A percentile compares a stretch with the other conserved stretches of the same genome.
phyloP scores from a whole-genome alignment of 92 coral and sea anemone genomes.

The Epizoanthus illoricatus region DNA sequence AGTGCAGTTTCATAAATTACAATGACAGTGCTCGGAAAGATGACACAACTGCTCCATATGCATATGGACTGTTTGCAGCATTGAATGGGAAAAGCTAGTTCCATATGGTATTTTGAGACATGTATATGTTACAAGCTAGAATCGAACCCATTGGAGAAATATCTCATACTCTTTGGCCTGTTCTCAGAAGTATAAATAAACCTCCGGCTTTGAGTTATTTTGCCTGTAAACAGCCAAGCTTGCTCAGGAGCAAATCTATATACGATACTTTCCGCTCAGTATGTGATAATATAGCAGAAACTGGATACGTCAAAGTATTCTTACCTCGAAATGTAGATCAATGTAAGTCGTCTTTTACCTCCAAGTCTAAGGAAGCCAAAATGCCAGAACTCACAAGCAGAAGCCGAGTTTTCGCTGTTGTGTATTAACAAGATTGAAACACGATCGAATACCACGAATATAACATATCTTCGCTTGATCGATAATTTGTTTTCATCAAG shows the following conservation, averaged over 20 bases:
- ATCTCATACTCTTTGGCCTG: background rate
- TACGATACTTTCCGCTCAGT: background rate
- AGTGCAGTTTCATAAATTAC: no score
- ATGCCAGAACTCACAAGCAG: background rate
- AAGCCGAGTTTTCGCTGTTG: background rate
- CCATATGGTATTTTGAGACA: no score
- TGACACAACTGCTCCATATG: no score
- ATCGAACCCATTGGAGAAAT: no score
- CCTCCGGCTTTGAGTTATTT: background rate
- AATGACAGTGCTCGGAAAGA: no score
- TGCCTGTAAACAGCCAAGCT: background rate
- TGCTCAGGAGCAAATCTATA: background rate
- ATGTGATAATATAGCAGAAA: background rate
- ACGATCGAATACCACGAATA: slow-evolving; percentile 6
- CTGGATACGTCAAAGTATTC: background rate
- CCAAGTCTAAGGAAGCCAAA: background rate
- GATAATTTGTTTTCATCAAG: slow-evolving; percentile 35
- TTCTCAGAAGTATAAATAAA: background rate
- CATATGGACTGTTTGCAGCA: no score
- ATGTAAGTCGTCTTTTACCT: background rate
- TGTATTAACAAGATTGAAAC: slow-evolving; percentile 13
- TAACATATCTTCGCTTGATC: slow-evolving; percentile 2
- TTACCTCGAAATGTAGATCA: slow-evolving; percentile 3
- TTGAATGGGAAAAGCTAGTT: no score
- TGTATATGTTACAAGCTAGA: no score